Base-by-base conservation (phyloP, 2,888 invertebrate genomes). In the Ptycholaimellus sp. region DNA sequence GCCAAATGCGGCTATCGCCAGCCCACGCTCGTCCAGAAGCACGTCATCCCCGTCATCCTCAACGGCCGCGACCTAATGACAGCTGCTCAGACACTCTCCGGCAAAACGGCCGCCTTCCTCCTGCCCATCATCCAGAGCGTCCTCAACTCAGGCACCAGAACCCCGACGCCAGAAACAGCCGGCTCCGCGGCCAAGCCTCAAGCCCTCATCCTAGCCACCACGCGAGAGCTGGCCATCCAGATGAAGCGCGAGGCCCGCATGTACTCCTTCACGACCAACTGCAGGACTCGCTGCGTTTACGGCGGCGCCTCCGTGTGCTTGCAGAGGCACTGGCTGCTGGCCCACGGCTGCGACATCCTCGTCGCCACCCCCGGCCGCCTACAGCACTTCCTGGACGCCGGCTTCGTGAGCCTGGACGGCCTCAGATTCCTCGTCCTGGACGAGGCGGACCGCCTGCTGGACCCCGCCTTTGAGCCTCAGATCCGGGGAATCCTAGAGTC, bases 31-130 rank as follows among this genome's bases (percentile, higher is more conserved):
- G 77, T 96, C 17, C 93, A 96, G 57, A 83, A 83, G 54, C 68
- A 78, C 47, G 73, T 83, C 0, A 71, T 90, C 36, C 87, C 90
- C 0, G 73, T 79, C 21, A 71, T 90, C 21, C 63, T 72, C 59
- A 63, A 56, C 0, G 75, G 75, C 0, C 64, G 81, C 22, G 90
- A 96, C 65, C 59, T 93, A 27, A 93, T 93, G 87, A 85, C 77
- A 0, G 90, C 90, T 55, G 90, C 93, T 0, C 90, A 93, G 59
- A 93, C 93, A 9, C 93, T 93, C 1, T 90, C 87, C 0, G 93
- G 93, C 11, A 93, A 90, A 66, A 90, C 90, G n/a, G 25, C 29
- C 29, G 47, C 46, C 13, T 48, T 47, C 39, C 42, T 47, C 11
- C 37, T 45, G n/a, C 46, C 45, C 2, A 43, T 48, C 36, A 45